Base-by-base conservation (phyloP, 2,888 invertebrate genomes). In the Eilema griseolum region DNA sequence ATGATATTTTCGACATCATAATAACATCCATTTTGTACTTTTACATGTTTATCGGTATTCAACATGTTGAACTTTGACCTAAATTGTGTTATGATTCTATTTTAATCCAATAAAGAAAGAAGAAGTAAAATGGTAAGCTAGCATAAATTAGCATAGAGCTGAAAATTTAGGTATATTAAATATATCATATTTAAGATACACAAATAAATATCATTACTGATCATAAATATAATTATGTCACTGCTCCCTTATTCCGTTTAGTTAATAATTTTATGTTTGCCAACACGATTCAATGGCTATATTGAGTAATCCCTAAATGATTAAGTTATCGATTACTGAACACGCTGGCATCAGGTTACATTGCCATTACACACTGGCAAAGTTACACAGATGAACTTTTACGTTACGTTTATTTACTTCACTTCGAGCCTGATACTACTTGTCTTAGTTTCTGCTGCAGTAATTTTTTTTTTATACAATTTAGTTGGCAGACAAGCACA, bases 1-100 rank as follows among this genome's bases (percentile, higher is more conserved):
- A 12, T n/a, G 33, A 61, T 70, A 63, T 23, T 67, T 73, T 67
- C 23, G 62, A 61, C 46, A 56, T 33, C 56, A 71, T 71, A 61
- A 69, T 52, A 69, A 60, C 59, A 62, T 68, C 16, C 24, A n/a
- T 24, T 66, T 61, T 64, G 16, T 57, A 14, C 24, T 57, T 56
- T 37, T 23, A 37, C 33, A 61, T 61, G 33, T 61, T n/a, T 61
- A n/a, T 33, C 24, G 24, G 26, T 26, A 26, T 59, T 14, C 23
- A 12, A 61, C n/a, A 61, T 14, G 10, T 7, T 46, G 46, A 5
- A 16, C 20, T 46, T 46, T 5, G 52, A n/a, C n/a, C 20, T n/a
- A 52, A 10, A n/a, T 52, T 10, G 52, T n/a, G 10, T n/a, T n/a
- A n/a, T 20, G n/a, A n/a, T 52, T 20, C n/a, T 52, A 10, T n/a